Evolutionary conservation across 2,888 invertebrate genomes (phyloP).

Genomic region (Perdita meconis): DNA sequence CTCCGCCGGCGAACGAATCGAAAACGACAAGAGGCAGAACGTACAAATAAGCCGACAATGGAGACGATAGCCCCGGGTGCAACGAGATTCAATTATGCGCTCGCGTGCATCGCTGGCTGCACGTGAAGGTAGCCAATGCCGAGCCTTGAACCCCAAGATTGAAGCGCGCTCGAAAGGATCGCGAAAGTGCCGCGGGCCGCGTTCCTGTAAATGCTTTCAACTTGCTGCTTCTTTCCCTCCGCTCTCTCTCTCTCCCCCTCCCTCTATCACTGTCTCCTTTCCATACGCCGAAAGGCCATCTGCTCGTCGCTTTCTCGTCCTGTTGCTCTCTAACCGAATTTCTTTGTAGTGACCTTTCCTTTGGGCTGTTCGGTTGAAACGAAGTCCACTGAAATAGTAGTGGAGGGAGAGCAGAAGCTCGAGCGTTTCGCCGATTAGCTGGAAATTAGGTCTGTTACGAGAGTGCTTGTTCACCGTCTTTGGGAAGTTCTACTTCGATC

Average conservation of each 20-base stretch:
- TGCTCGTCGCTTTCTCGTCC: not conserved
- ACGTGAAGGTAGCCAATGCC: conserved; percentile 29
- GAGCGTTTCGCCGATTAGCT: not conserved
- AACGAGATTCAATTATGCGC: conserved; percentile 59
- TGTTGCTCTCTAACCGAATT: conserved; percentile 6
- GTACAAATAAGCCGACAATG: conserved; percentile 55
- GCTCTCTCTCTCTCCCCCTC: too few relatives aligned
- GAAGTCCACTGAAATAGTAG: not conserved
- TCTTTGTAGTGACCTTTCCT: not conserved
- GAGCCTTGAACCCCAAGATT: conserved; percentile 44
- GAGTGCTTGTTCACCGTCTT: not conserved
- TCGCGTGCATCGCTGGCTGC: conserved; percentile 51
- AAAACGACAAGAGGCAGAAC: conserved; percentile 20
- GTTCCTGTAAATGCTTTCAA: conserved; percentile 13
- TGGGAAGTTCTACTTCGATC: not conserved
- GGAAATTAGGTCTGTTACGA: not conserved
- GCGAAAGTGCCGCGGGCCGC: conserved; percentile 16
- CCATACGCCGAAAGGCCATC: not conserved
- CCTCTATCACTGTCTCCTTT: not conserved
- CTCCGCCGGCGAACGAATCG: conserved; percentile 24
- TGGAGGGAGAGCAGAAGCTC: not conserved
- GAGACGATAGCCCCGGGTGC: conserved; percentile 35
- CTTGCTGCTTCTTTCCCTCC: too few relatives aligned
- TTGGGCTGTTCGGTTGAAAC: not conserved
- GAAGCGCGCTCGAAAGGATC: conserved; percentile 30